Percentiles rank a stretch among this genome's conserved stretches.
These are phyloP conservation scores for Littorina saxatilis DNA, from an alignment of 1,140 invertebrate species.

Conservation along the genomic window DNA sequence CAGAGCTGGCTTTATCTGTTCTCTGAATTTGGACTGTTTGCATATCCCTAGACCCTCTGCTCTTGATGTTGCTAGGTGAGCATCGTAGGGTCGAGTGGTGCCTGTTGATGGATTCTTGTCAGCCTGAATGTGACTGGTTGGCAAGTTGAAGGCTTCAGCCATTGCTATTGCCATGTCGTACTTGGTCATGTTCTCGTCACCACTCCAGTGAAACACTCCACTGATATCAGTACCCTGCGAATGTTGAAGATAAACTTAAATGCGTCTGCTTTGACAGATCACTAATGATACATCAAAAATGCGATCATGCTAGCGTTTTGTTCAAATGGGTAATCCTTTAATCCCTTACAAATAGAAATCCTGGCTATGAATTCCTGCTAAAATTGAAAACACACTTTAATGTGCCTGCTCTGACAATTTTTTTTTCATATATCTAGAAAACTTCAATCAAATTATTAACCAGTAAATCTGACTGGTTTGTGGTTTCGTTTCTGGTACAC, in stretches of 20 bases:
- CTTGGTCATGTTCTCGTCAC: constrained; percentile 78
- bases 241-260: constrained; percentile 14
- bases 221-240: constrained; percentile 61
- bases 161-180: constrained; percentile 79
- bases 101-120: constrained; percentile 66
- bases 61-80: constrained; percentile 74
- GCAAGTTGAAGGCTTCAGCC: constrained; percentile 75
- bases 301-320: no score
- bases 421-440: no score
- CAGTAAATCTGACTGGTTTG: no score
- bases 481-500: no score
- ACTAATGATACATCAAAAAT: no score
- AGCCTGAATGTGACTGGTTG: constrained; percentile 70
- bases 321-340: no score
- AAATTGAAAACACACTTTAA: no score
- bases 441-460: no score
- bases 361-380: no score
- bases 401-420: no score
- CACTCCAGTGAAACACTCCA: constrained; percentile 79
- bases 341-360: no score
- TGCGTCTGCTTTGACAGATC: no score
- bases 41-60: constrained; percentile 73
- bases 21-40: constrained; percentile 75
- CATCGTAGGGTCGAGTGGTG: constrained; percentile 76
- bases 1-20: constrained; percentile 72